A percentile compares a stretch with the other conserved stretches of the same genome.
These are phyloP conservation scores for Lophotriccus pileatus DNA, from an alignment of 2,797 vertebrate species.

Conservation along the genomic window DNA sequence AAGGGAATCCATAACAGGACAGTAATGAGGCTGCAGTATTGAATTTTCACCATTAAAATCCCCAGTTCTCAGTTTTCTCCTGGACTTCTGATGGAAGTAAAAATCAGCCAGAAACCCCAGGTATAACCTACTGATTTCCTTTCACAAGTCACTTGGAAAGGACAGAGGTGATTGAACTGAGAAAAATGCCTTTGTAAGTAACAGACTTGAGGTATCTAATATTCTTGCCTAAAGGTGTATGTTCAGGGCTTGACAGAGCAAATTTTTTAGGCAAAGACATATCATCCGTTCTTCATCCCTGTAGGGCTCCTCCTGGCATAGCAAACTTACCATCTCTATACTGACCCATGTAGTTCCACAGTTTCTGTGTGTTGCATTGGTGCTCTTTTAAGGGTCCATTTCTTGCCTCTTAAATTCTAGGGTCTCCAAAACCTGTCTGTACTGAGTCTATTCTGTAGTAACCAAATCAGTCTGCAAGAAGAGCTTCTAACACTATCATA, in stretches of 20 bases:
- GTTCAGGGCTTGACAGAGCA: neutral
- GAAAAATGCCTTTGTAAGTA: neutral
- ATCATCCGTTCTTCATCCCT: neutral
- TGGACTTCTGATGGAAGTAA: neutral
- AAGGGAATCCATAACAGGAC: neutral
- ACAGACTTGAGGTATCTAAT: neutral
- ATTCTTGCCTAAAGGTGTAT: neutral
- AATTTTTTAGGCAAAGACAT: neutral
- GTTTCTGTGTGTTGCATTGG: neutral
- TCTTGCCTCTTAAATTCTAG: neutral
- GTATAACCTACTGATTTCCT: conserved; percentile 11
- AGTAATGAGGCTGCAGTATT: neutral
- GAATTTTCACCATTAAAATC: conserved; percentile 29
- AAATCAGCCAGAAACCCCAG: neutral
- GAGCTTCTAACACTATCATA: neutral
- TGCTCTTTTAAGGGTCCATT: neutral
- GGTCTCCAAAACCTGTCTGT: neutral
- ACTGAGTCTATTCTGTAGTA: neutral
- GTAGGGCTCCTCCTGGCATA: neutral
- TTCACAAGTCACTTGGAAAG: neutral
- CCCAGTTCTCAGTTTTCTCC: neutral
- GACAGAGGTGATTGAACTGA: neutral
- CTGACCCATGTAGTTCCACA: rapidly evolving
- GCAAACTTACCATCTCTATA: neutral
- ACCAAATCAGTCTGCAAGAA: neutral